A percentile compares a stretch with the other conserved stretches of the same genome.
These are phyloP conservation scores for Eupithecia centaureata DNA, from an alignment of 2,888 invertebrate species.

Conservation along the genomic window DNA sequence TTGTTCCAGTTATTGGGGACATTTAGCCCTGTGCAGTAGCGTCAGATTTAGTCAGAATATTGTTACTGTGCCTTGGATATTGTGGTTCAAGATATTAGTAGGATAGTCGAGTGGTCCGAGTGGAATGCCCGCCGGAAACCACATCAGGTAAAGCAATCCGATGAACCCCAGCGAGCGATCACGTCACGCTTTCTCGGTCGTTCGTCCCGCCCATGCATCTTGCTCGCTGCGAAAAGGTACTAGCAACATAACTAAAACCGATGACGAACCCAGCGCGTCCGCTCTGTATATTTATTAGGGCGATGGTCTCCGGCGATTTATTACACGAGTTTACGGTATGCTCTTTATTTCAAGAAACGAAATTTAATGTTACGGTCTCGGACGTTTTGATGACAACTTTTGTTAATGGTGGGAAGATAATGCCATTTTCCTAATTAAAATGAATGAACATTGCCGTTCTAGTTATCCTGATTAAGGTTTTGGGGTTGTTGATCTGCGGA, in stretches of 20 bases:
- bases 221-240: slow-evolving; percentile 56
- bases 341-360: slow-evolving; percentile 52
- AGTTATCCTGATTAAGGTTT: slow-evolving; percentile 76
- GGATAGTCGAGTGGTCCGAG: slow-evolving; percentile 29
- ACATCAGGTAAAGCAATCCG: slow-evolving; percentile 69
- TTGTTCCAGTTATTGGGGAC: slow-evolving; percentile 46
- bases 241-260: slow-evolving; percentile 60
- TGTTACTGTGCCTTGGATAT: slow-evolving; percentile 3
- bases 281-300: slow-evolving; percentile 58
- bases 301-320: slow-evolving; percentile 55
- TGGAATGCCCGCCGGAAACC: slow-evolving; percentile 76
- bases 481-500: slow-evolving; percentile 77
- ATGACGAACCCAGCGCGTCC: slow-evolving; percentile 57
- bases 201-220: slow-evolving; percentile 46
- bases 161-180: slow-evolving; percentile 50
- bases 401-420: slow-evolving; percentile 38
- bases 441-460: slow-evolving; percentile 59
- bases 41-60: slow-evolving; percentile 4
- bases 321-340: slow-evolving; percentile 46
- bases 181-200: slow-evolving; percentile 42
- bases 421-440: slow-evolving; percentile 63
- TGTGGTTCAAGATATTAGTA: slow-evolving; percentile 14
- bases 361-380: slow-evolving; percentile 47
- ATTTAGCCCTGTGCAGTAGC: slow-evolving; percentile 22
- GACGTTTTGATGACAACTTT: slow-evolving; percentile 43